phyloP scores from a whole-genome alignment of 2,113 vertebrate species.

The Saiga tatarica region DNA sequence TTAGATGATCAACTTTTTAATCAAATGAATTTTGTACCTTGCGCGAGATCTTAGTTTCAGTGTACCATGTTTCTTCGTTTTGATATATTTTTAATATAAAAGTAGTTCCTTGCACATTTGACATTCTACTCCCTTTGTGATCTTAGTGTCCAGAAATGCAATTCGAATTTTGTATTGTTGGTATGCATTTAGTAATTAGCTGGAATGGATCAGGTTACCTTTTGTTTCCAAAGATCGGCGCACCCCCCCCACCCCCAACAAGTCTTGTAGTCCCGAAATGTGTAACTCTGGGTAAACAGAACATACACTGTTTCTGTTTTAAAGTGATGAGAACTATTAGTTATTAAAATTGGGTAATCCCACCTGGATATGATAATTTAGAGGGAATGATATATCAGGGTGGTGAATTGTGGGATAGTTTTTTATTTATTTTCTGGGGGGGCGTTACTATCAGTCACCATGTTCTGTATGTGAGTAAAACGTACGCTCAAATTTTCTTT shows the following conservation, averaged over 20 bases:
- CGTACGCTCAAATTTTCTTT: neutral
- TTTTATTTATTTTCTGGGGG: neutral
- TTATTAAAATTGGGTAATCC: conserved; percentile 42
- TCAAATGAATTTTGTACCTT: neutral
- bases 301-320: conserved; percentile 24
- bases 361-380: conserved; percentile 9
- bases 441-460: neutral
- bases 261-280: neutral
- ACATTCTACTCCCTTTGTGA: neutral
- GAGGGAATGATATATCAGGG: neutral
- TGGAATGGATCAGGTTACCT: conserved; percentile 27
- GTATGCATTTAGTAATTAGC: conserved; percentile 52
- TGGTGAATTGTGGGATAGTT: neutral
- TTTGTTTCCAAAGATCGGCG: conserved; percentile 44
- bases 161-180: conserved; percentile 44
- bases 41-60: neutral
- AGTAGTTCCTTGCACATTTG: conserved; percentile 17
- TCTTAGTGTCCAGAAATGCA: conserved; percentile 31
- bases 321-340: conserved; percentile 22
- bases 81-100: neutral
- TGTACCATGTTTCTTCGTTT: conserved; percentile 26
- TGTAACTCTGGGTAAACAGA: conserved; percentile 37
- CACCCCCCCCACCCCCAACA: neutral
- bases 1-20: neutral
- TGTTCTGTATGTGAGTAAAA: neutral